Evolutionary conservation across 2,888 invertebrate genomes (phyloP), one percentile per base, ranked within the genome.

Genomic region (Lepidochrysops patricia): DNA sequence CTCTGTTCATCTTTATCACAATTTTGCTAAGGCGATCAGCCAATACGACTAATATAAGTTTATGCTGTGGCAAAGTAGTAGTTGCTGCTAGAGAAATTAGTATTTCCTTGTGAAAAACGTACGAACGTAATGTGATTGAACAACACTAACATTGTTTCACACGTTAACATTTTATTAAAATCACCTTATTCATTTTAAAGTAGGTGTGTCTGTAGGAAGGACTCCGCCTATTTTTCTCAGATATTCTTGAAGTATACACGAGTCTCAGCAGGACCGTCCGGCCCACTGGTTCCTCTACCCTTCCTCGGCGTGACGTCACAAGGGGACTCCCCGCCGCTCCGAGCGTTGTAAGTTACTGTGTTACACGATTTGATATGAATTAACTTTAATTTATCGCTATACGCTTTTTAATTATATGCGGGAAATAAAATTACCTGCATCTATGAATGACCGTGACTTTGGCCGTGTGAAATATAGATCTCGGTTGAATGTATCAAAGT

Each of bases 361-460:
- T 82, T 72, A 70, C 70, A 72, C 71, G 65, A 68, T 78, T 76
- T 77, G 77, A 72, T 64, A 71, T 69, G 74, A 74, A 81, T 79
- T 74, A 74, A 75, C 70, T 76, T 80, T 74, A 83, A 82, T 84
- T 83, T 81, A 76, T 74, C 72, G 76, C 71, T 72, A 75, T 69
- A 72, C 73, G 67, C 71, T 70, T 67, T 49, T 54, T 54, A 32
- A 54, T 32, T 54, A 26, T 29, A 54, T 15, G 54, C 29, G 29
- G 15, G 29, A 29, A 54, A 54, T 54, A 54, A 54, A 32, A 19
- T 52, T 52, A 52, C 26, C 27, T 52, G 13, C 27, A 9, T 27
- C 26, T 52, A 43, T 23, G 19, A 43, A 19, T 5, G 43, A 43
- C 43, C 19, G 43, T 43, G 19, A 43, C 19, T 43, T 43, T 43